Evolutionary conservation across 1,140 invertebrate genomes (phyloP).

Genomic region (Rhagoletis zephyria): DNA sequence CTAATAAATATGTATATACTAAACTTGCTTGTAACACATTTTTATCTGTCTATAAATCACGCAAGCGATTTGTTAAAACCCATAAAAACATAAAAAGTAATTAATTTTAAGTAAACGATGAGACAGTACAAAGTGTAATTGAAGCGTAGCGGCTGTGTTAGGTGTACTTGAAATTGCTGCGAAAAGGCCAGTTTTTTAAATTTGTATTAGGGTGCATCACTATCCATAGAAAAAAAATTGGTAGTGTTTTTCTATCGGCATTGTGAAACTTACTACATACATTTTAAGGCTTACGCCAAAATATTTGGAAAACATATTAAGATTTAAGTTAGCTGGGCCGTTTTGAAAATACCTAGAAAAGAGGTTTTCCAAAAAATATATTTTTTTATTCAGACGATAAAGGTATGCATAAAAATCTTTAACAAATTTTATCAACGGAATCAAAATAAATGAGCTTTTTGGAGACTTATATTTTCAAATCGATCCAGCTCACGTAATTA

Average conservation of each 20-base stretch:
- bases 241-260: neutral
- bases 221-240: neutral
- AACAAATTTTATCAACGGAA: too few species aligned
- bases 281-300: too few species aligned
- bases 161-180: neutral
- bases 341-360: too few species aligned
- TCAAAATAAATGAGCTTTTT: too few species aligned
- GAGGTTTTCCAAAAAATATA: too few species aligned
- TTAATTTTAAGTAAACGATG: neutral
- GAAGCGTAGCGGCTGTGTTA: neutral
- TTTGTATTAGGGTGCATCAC: neutral
- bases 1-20: neutral
- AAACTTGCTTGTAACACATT: neutral
- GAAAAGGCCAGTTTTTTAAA: neutral
- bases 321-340: too few species aligned
- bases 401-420: too few species aligned
- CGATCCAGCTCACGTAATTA: too few species aligned
- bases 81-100: neutral
- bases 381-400: too few species aligned
- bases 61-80: neutral
- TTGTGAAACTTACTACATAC: too few species aligned
- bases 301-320: too few species aligned
- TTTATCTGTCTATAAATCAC: slow-evolving; percentile 27
- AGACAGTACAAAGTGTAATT: neutral
- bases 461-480: too few species aligned